Base-by-base conservation (phyloP, 2,888 invertebrate species). In the Neocrepidodera transversa region DNA sequence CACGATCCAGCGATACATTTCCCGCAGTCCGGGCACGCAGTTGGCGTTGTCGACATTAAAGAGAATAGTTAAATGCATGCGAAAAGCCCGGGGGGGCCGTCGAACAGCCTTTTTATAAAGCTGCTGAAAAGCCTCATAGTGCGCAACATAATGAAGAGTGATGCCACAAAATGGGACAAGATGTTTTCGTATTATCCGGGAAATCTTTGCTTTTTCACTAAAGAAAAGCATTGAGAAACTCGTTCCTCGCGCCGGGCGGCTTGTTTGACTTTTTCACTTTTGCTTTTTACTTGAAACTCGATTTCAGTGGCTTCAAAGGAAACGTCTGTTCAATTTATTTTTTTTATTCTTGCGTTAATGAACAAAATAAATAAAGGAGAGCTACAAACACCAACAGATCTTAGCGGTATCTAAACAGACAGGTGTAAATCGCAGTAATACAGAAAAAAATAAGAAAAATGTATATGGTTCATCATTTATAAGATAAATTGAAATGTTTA, bases 131-230 rank as follows among this genome's bases (percentile, higher is more conserved):
- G 64, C 65, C 60, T 65, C 62, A 52, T 63, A 58, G 58, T 57
- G 61, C 53, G 58, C 60, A 52, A 59, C 63, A 65, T 70, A 71
- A 71, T 71, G 71, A 71, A 71, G 71, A 71, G 71, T 71, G 71
- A 71, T 69, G 69, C 70, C 58, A 50, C 63, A 57, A 65, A 66
- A 70, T 69, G 68, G 67, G 68, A 70, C 69, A 68, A 66, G 69
- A 70, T 66, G 70, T 69, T 69, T 63, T 67, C 64, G 56, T 56
- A 62, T 62, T 65, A 65, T 66, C 62, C 48, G 45, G 50, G 45
- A 63, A 57, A 54, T 59, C 60, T 62, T 56, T 62, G 57, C 53
- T 52, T 52, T 52, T 43, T 30, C 18, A 30, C 52, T n/a, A 53
- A 53, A 43, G 45, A 36, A 42, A 53, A 62, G 32, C 3, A 23